Conservation (phyloP, 2,888 invertebrate species). For the Dromius quadrimaculatus region DNA sequence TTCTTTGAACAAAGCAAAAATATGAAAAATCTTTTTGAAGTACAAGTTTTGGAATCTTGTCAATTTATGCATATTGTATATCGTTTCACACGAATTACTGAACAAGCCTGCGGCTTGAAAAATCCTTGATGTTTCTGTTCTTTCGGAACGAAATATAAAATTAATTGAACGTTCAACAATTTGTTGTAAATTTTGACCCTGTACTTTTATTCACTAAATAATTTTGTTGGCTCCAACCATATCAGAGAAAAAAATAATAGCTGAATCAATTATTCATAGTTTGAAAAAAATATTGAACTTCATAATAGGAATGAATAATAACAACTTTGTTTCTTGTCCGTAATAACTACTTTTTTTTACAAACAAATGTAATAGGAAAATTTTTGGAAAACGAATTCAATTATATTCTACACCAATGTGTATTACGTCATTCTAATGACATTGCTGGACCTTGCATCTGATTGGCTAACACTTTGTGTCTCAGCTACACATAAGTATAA, state of each 20-base stretch:
- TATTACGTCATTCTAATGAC: slow-evolving; percentile 43
- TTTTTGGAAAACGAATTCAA: not conserved
- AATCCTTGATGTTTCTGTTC: slow-evolving; percentile 14
- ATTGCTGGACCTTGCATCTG: slow-evolving; percentile 37
- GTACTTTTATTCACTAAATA: slow-evolving; percentile 3
- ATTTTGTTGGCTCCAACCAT: too few species aligned
- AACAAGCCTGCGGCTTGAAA: not conserved
- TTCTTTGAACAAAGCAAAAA: slow-evolving; percentile 3
- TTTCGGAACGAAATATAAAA: slow-evolving; percentile 6
- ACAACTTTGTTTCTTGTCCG: too few species aligned
- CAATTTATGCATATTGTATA: slow-evolving; percentile 31
- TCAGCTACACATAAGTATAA: slow-evolving; percentile 31
- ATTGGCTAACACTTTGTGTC: slow-evolving; percentile 34
- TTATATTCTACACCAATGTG: slow-evolving; percentile 32
- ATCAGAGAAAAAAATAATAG: not conserved
- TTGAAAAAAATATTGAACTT: too few species aligned
- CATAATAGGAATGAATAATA: too few species aligned
- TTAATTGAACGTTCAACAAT: not conserved
- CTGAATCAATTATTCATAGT: too few species aligned
- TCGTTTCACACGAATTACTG: slow-evolving; percentile 23
- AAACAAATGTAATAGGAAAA: not conserved
- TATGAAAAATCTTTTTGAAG: not conserved
- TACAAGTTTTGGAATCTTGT: slow-evolving; percentile 20
- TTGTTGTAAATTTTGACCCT: slow-evolving; percentile 9
- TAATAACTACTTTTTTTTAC: not conserved